phyloP scores from a whole-genome alignment of 2,888 invertebrate genomes.

The Cantharis rufa region DNA sequence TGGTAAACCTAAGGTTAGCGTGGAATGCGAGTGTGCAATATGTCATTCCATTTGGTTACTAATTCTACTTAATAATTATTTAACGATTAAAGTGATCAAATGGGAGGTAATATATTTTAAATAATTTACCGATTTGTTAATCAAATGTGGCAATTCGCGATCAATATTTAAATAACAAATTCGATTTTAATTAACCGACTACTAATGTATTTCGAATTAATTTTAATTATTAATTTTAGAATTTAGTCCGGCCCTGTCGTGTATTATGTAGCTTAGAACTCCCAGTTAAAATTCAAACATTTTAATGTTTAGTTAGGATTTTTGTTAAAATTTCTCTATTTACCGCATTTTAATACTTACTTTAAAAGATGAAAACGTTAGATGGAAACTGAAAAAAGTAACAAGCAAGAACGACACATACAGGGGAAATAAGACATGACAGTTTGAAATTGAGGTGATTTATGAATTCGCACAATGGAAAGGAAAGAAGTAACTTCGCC shows the following conservation, averaged over 20 bases:
- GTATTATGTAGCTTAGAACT: too few species aligned
- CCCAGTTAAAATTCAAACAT: too few species aligned
- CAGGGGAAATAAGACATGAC: background rate
- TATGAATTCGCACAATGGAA: background rate
- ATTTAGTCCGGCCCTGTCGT: too few species aligned
- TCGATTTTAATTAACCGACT: background rate
- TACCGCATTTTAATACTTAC: background rate
- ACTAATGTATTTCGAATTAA: background rate
- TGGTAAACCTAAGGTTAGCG: conserved; percentile 17
- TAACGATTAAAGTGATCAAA: background rate
- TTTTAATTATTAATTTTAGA: background rate
- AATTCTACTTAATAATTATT: background rate
- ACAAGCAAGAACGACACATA: background rate
- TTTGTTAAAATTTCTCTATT: background rate
- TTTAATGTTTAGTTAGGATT: too few species aligned
- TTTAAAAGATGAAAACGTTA: background rate
- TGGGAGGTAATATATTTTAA: background rate
- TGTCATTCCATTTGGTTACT: conserved; percentile 16
- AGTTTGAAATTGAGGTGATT: background rate
- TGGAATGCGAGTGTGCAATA: conserved; percentile 15
- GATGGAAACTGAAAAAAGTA: background rate
- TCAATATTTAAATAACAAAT: background rate
- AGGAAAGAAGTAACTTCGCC: background rate
- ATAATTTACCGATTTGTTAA: background rate
- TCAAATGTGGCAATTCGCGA: background rate